phyloP scores from a whole-genome alignment of 2,797 vertebrate species.

The Brachyalestes nurse region DNA sequence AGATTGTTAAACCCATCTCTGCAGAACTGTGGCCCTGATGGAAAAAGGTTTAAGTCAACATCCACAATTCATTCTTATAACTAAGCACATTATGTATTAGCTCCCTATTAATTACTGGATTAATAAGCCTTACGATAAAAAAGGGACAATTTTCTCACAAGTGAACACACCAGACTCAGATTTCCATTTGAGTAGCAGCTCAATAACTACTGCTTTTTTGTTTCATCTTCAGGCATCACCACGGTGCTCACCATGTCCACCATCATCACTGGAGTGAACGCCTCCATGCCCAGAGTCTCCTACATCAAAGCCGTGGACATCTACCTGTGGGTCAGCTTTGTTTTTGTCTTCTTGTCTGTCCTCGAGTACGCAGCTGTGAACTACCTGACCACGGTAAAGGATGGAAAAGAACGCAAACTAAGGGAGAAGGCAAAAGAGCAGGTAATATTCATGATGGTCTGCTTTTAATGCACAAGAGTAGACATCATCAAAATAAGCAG shows the following conservation, averaged over 20 bases:
- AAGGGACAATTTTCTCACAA: too few relatives aligned
- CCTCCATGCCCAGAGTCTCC: constrained; percentile 83
- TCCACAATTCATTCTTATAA: too few relatives aligned
- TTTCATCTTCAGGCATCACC: constrained; percentile 73
- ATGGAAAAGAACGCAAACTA: constrained; percentile 85
- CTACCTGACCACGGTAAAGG: constrained; percentile 86
- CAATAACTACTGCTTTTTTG: background rate
- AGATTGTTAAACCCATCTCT: too few relatives aligned
- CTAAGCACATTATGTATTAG: too few relatives aligned
- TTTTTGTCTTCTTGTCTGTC: constrained; percentile 82
- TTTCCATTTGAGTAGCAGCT: background rate
- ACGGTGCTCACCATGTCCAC: constrained; percentile 84
- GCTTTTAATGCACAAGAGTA: too few relatives aligned
- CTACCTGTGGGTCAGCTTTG: constrained; percentile 84
- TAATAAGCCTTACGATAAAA: too few relatives aligned
- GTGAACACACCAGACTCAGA: too few relatives aligned
- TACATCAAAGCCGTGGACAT: constrained; percentile 85
- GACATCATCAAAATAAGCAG: too few relatives aligned
- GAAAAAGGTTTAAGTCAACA: too few relatives aligned
- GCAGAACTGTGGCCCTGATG: too few relatives aligned
- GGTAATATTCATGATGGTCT: constrained; percentile 52
- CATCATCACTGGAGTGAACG: constrained; percentile 83
- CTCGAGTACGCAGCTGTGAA: constrained; percentile 82
- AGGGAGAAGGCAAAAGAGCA: constrained; percentile 74
- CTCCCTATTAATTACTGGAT: too few relatives aligned